Evolutionary conservation across 2,888 invertebrate genomes (phyloP).

Genomic region (Blastobasis lacticolella): DNA sequence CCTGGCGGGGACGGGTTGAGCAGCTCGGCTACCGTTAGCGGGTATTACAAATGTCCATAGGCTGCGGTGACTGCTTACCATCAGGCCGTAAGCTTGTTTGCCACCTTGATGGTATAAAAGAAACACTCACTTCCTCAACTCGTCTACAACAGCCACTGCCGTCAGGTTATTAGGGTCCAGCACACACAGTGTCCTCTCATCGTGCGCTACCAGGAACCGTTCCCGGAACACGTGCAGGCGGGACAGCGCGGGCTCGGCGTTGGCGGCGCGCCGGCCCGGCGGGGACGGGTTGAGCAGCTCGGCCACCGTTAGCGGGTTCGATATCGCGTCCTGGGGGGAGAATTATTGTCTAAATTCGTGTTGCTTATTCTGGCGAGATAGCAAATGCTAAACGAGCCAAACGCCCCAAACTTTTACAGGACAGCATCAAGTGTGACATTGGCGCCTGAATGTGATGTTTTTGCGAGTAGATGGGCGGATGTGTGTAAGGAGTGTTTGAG

Average conservation of each 20-base stretch:
- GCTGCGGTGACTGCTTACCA: too few species aligned
- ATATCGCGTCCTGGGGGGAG: constrained; percentile 53
- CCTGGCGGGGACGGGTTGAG: constrained; percentile 75
- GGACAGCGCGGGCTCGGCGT: constrained; percentile 39
- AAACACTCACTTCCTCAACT: constrained; percentile 70
- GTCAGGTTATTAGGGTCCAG: constrained; percentile 81
- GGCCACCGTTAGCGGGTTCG: constrained; percentile 76
- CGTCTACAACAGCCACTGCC: constrained; percentile 78
- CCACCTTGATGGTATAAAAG: too few species aligned
- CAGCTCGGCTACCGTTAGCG: constrained; percentile 78
- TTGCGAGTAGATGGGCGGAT: too few species aligned
- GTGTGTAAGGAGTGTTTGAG: too few species aligned
- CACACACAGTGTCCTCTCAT: constrained; percentile 80
- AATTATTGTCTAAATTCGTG: too few species aligned
- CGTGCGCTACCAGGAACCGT: constrained; percentile 83
- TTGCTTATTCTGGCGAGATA: too few species aligned
- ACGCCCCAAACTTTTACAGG: too few species aligned
- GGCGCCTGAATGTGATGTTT: too few species aligned
- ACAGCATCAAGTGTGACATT: too few species aligned
- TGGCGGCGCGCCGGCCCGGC: constrained; percentile 22
- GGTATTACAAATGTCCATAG: too few species aligned
- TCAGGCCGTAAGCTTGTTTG: too few species aligned
- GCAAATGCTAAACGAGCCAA: too few species aligned
- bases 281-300: constrained; percentile 80
- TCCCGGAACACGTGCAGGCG: constrained; percentile 80